These are phyloP conservation scores for Clarias pachynema DNA, from an alignment of 2,797 vertebrate species.

Conservation along the genomic window DNA sequence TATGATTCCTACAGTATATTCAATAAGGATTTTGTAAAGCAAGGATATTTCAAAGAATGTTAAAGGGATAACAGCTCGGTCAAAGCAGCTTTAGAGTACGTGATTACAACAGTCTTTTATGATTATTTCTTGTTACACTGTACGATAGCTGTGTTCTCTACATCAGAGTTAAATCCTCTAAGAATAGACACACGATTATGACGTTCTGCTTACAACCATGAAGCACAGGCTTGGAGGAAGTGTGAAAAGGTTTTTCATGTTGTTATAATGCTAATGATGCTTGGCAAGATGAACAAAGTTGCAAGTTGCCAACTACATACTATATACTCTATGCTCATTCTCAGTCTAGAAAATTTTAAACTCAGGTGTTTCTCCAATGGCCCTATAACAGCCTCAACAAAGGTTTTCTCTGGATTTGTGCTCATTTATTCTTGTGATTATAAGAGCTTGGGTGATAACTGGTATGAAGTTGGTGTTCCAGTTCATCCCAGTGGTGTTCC, in stretches of 20 bases:
- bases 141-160: neutral
- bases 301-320: neutral
- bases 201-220: neutral
- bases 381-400: neutral
- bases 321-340: neutral
- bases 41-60: neutral
- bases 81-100: neutral
- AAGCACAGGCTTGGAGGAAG: neutral
- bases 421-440: neutral
- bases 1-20: neutral
- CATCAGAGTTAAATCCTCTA: neutral
- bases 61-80: neutral
- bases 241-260: neutral
- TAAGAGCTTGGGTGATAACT: neutral
- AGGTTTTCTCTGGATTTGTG: neutral
- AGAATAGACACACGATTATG: neutral
- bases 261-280: neutral
- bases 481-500: neutral
- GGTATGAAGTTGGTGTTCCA: neutral
- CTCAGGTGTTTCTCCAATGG: neutral
- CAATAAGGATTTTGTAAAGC: neutral
- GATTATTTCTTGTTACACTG: neutral
- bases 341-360: neutral
- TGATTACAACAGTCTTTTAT: neutral
- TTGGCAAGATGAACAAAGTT: neutral